phyloP scores from a whole-genome alignment of 1,140 invertebrate species.

The Oscheius sp. region DNA sequence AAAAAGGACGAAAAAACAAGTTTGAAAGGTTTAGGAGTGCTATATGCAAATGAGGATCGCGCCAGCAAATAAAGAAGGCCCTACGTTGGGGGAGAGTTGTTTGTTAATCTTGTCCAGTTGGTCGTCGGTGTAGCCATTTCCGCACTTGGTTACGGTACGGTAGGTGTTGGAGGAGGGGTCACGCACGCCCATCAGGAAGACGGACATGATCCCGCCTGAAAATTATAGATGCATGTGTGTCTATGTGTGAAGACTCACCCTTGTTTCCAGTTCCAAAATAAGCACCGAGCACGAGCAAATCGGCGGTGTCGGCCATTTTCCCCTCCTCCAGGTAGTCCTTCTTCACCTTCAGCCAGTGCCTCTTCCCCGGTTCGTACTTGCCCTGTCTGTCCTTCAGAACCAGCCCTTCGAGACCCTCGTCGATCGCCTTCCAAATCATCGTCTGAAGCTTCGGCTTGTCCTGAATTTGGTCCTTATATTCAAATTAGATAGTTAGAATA shows the following conservation, averaged over 20 bases:
- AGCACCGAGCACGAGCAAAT: conserved; percentile 10
- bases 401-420: conserved; percentile 13
- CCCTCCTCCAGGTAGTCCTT: conserved; percentile 21
- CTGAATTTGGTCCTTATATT: not conserved
- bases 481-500: not conserved
- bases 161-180: not conserved
- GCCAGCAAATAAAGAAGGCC: not conserved
- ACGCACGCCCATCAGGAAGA: conserved; percentile 15
- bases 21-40: no score
- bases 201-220: conserved; percentile 11
- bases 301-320: conserved; percentile 17
- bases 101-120: conserved; percentile 17
- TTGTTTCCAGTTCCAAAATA: conserved; percentile 23
- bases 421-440: not conserved
- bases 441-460: not conserved
- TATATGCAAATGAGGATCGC: no score
- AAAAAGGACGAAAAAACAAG: no score
- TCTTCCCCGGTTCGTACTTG: conserved; percentile 18
- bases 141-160: conserved; percentile 14
- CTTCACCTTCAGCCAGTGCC: conserved; percentile 25
- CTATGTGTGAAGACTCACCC: not conserved
- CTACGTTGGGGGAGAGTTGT: not conserved
- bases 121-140: conserved; percentile 11
- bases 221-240: no score
- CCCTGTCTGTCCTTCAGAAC: conserved; percentile 6